phyloP scores from a whole-genome alignment of 2,888 invertebrate species.

The Cristatella mucedo region DNA sequence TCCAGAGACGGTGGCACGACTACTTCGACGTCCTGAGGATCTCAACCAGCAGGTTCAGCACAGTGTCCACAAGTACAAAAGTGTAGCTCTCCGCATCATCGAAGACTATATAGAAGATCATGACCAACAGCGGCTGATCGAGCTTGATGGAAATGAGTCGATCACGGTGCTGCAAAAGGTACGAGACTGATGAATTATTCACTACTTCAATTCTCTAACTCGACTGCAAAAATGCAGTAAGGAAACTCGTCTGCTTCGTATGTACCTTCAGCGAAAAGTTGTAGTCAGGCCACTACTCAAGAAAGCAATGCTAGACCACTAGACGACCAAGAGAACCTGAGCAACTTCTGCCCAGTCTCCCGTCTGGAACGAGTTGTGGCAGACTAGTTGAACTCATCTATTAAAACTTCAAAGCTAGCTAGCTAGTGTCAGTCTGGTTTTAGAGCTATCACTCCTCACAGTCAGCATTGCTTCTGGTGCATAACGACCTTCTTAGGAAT shows the following conservation, averaged over 20 bases:
- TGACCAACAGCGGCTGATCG: conserved; percentile 34
- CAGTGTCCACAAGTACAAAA: conserved; percentile 27
- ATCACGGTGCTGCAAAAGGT: conserved; percentile 27
- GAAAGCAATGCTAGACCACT: no score
- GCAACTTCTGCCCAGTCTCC: no score
- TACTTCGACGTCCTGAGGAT: conserved; percentile 34
- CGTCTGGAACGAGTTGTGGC: no score
- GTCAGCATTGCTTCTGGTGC: no score
- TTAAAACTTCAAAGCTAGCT: no score
- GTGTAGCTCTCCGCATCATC: conserved; percentile 28
- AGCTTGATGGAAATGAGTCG: conserved; percentile 34
- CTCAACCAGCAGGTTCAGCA: conserved; percentile 24
- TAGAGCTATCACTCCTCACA: no score
- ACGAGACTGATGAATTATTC: conserved; percentile 6
- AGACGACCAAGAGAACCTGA: no score
- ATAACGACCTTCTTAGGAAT: no score
- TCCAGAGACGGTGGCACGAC: conserved; percentile 27
- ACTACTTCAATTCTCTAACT: neutral
- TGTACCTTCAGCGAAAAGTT: no score
- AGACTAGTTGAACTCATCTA: no score
- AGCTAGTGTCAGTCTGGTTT: no score
- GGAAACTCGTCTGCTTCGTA: neutral
- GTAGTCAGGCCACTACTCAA: no score
- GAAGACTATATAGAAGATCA: conserved; percentile 39
- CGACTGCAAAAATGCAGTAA: neutral